These are phyloP conservation scores for Protaetia brevitarsis DNA, from an alignment of 1,140 invertebrate genomes.

Conservation along the genomic window DNA sequence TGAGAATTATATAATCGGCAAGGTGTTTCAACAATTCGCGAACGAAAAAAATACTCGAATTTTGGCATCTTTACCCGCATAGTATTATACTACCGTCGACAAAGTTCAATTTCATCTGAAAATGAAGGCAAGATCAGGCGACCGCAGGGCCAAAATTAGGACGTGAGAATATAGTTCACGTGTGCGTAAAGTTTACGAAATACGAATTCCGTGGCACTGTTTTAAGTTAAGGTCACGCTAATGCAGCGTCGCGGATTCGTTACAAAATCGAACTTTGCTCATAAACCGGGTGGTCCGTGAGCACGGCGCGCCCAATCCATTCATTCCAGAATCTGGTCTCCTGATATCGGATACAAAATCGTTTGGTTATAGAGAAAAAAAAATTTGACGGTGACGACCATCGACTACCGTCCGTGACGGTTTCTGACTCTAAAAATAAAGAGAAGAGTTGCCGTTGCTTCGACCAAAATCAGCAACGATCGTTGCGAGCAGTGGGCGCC, in stretches of 20 bases:
- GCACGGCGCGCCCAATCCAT: no score
- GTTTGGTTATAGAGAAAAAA: no score
- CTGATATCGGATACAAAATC: no score
- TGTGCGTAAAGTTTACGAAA: slow-evolving; percentile 9
- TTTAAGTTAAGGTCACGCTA: slow-evolving; percentile 9
- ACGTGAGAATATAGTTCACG: slow-evolving; percentile 17
- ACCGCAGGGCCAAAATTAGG: neutral
- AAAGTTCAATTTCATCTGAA: slow-evolving; percentile 3
- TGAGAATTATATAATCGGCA: neutral
- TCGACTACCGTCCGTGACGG: neutral
- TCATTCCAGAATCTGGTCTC: no score
- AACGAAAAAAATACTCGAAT: neutral
- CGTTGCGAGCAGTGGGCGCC: neutral
- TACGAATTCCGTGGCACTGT: slow-evolving; percentile 7
- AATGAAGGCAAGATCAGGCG: slow-evolving; percentile 12
- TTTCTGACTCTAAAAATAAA: slow-evolving; percentile 16
- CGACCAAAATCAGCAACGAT: slow-evolving; percentile 10
- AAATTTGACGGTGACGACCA: neutral
- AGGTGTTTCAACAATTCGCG: neutral
- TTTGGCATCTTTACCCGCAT: neutral
- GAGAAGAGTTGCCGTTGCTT: neutral
- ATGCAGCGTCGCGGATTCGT: no score
- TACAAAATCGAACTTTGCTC: neutral
- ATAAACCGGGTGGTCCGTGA: no score
- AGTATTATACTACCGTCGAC: neutral